Conservation (phyloP, 2,888 invertebrate species). For the Hirtodrosophila duncani region DNA sequence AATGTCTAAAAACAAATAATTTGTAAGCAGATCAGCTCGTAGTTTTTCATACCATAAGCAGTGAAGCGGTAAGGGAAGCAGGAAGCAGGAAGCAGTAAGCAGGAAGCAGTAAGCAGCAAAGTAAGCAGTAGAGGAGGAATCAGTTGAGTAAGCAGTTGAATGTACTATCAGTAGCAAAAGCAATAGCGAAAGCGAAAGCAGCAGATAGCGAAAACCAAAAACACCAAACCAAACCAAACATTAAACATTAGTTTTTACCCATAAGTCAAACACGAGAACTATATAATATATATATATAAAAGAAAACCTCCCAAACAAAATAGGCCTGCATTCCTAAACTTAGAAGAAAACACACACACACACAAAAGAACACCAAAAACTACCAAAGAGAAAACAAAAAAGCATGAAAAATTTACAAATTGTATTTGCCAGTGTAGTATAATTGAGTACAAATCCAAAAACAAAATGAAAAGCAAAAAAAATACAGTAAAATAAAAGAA, state of each 20-base stretch:
- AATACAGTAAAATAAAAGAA: slow-evolving; percentile 5
- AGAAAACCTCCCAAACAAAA: slow-evolving; percentile 9
- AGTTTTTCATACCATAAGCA: slow-evolving; percentile 40
- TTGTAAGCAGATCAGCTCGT: slow-evolving; percentile 64
- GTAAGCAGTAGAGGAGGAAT: no score
- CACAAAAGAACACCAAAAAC: slow-evolving; percentile 12
- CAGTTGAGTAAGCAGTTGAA: no score
- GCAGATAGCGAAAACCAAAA: slow-evolving; percentile 5
- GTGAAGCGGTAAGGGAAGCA: slow-evolving; percentile 57
- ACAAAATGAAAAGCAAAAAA: background rate
- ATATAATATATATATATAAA: background rate
- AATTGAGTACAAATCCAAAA: background rate
- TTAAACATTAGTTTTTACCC: background rate
- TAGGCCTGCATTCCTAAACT: no score
- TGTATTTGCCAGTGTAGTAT: slow-evolving; percentile 26
- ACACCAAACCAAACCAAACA: background rate
- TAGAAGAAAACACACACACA: slow-evolving; percentile 5
- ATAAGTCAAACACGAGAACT: background rate
- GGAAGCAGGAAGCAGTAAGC: no score
- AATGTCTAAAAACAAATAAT: slow-evolving; percentile 28
- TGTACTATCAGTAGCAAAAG: no score
- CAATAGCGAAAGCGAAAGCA: slow-evolving; percentile 21
- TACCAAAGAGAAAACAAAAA: slow-evolving; percentile 17
- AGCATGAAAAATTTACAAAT: slow-evolving; percentile 39
- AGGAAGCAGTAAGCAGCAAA: no score